Evolutionary conservation across 2,113 vertebrate genomes (phyloP), one percentile per base, ranked within the genome.

Genomic region (Panthera tigris): DNA sequence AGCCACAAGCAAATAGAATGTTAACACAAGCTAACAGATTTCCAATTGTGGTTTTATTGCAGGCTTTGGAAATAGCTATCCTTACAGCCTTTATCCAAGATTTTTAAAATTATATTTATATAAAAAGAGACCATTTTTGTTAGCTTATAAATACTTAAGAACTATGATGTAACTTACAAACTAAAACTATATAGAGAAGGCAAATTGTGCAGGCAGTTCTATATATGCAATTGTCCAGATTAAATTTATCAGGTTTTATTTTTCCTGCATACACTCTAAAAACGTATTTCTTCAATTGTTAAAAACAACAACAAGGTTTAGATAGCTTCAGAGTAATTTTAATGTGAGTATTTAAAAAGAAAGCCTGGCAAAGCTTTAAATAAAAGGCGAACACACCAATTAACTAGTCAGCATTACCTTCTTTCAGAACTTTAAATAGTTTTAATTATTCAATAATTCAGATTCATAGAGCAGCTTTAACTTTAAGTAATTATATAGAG

Each of bases 371-470:
- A 80, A 61, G 55, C 36, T 84, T 94, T 90, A 96, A 97, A 89
- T 66, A 97, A 90, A 97, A 90, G 79, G 93, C 74, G n/a, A 96
- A 66, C 18, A 63, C 39, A 92, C 11, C 63, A 97, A 50, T 94
- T 87, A 98, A 92, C 36, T 94, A 82, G 25, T 80, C 78, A 97
- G 39, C 61, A 89, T 71, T 93, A 50, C 13, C 63, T 93, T 86
- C 48, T 23, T 95, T 96, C 41, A 79, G 73, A 96, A 88, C 76
- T 91, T 50, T 87, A 94, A 93, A 87, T 95, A 95, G 68, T 16
- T 85, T 95, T 96, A 95, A 97, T 94, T 97, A 97, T 95, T 97
- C 80, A 95, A 63, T 94, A 98, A 95, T 95, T 97, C 78, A 94
- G n/a, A 96, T 87, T 96, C 89, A 97, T 90, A 96, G 25, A 80